Conservation (phyloP, 2,888 invertebrate species). For the Proisotoma minuta region DNA sequence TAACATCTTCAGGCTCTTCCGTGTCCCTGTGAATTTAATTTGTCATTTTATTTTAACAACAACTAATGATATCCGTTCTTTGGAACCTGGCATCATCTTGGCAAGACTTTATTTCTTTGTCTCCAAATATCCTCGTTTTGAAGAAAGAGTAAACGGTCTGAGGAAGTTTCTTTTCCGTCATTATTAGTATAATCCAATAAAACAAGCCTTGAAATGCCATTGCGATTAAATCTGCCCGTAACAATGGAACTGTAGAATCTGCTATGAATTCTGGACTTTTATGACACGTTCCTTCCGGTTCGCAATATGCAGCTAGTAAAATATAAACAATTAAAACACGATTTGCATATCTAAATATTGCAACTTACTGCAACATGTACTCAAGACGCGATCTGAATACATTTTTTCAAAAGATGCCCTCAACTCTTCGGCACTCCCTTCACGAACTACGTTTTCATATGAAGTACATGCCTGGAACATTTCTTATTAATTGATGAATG, state of each 20-base stretch:
- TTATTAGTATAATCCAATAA: constrained; percentile 16
- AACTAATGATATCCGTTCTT: background rate
- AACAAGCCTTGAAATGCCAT: constrained; percentile 21
- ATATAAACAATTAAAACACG: too few species aligned
- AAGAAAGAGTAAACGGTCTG: constrained; percentile 4
- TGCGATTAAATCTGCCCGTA: constrained; percentile 18
- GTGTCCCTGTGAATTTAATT: background rate
- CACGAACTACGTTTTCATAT: too few species aligned
- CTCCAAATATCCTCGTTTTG: background rate
- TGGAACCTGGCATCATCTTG: background rate
- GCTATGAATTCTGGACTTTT: background rate
- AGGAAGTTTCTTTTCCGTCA: constrained; percentile 18
- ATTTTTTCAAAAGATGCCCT: too few species aligned
- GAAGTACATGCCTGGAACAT: too few species aligned
- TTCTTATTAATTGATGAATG: too few species aligned
- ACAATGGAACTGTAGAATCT: constrained; percentile 5
- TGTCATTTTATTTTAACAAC: background rate
- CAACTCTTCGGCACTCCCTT: too few species aligned
- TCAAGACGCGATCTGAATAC: constrained; percentile 9
- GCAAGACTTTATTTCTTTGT: constrained; percentile 1
- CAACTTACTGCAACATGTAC: constrained; percentile 26
- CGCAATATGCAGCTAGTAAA: constrained; percentile 25
- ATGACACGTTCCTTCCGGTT: constrained; percentile 21
- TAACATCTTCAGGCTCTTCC: constrained; percentile 36
- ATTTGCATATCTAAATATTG: background rate